phyloP scores from a whole-genome alignment of 2,888 invertebrate genomes.

The Steinernema scapterisci region DNA sequence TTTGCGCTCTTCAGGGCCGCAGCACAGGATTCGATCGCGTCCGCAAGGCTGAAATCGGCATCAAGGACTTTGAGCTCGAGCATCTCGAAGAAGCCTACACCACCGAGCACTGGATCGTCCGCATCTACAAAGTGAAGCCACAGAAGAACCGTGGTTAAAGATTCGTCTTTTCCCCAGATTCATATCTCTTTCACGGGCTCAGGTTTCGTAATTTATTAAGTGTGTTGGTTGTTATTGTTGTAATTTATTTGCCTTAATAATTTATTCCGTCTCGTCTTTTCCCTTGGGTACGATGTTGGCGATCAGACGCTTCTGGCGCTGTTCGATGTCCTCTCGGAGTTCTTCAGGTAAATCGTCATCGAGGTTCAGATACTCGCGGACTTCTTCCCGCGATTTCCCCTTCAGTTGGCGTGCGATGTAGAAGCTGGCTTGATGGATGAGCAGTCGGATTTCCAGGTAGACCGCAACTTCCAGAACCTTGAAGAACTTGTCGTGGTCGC shows the following conservation, averaged over 20 bases:
- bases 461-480: background rate
- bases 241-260: conserved; percentile 27
- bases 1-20: conserved; percentile 76
- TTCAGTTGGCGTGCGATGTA: background rate
- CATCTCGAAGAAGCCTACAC: conserved; percentile 97
- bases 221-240: conserved; percentile 19
- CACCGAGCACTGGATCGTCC: conserved; percentile 94
- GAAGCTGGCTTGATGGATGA: background rate
- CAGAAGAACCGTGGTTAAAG: conserved; percentile 49
- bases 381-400: background rate
- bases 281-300: no score
- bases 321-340: background rate
- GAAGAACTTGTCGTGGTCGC: background rate
- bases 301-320: background rate
- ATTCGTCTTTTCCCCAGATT: background rate
- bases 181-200: conserved; percentile 7
- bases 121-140: conserved; percentile 91
- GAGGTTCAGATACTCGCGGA: background rate
- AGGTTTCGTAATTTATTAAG: background rate
- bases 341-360: background rate
- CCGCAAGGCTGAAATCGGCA: conserved; percentile 93
- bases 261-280: no score
- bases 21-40: conserved; percentile 95
- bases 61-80: conserved; percentile 95
- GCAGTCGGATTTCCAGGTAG: background rate